These are phyloP conservation scores for Phrynocephalus guinanensis DNA, from an alignment of 2,797 vertebrate genomes.

Conservation along the genomic window DNA sequence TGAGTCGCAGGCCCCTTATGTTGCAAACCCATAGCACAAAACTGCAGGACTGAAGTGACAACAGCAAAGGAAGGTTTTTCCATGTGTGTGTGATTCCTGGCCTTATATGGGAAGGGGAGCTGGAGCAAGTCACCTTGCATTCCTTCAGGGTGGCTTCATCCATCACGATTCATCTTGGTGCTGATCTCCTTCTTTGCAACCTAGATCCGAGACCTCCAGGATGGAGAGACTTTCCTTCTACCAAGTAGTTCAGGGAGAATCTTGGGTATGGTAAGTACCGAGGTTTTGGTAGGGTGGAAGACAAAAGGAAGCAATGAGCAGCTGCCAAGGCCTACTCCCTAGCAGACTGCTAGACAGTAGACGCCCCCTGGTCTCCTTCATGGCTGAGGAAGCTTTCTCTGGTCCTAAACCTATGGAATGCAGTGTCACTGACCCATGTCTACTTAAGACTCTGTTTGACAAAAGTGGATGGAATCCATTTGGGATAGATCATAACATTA, in stretches of 20 bases:
- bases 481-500: too few species aligned
- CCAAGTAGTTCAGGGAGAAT: slow-evolving; percentile 81
- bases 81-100: not conserved
- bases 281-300: not conserved
- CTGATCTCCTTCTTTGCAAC: not conserved
- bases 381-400: too few species aligned
- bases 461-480: not conserved
- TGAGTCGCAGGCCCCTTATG: not conserved
- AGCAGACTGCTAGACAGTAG: not conserved
- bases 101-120: not conserved
- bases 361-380: too few species aligned
- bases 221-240: slow-evolving; percentile 88
- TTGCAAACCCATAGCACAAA: not conserved
- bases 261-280: slow-evolving; percentile 85
- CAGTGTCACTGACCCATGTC: too few species aligned
- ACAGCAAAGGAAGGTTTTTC: too few species aligned
- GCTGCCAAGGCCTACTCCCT: not conserved
- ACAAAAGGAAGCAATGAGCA: not conserved
- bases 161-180: not conserved
- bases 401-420: too few species aligned
- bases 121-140: not conserved
- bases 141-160: not conserved
- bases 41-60: not conserved
- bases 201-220: slow-evolving; percentile 79
- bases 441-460: not conserved